Percentiles rank a stretch among this genome's conserved stretches.
Evolutionary conservation across 2,797 vertebrate species (phyloP).

Genomic region (Poecilia velifera): DNA sequence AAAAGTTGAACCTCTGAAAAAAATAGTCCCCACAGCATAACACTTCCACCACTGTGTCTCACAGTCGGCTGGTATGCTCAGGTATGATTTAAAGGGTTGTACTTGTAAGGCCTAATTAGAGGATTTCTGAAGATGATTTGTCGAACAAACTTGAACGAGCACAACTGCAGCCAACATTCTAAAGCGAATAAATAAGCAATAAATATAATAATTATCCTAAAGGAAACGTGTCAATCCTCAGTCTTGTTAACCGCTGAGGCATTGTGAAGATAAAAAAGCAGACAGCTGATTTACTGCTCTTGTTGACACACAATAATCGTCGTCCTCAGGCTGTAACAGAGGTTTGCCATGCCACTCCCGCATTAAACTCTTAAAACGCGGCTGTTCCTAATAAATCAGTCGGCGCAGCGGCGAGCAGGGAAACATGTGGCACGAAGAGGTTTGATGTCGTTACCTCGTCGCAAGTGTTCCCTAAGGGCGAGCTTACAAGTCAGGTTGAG

Average conservation of each 20-base stretch:
- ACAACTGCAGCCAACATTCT: neutral
- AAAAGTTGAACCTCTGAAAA: no score
- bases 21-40: neutral
- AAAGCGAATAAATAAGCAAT: conserved; percentile 13
- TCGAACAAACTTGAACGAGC: neutral
- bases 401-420: conserved; percentile 51
- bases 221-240: conserved; percentile 57
- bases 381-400: conserved; percentile 66
- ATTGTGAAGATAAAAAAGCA: conserved; percentile 47
- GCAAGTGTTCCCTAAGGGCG: conserved; percentile 47
- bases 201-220: conserved; percentile 59
- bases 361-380: conserved; percentile 42
- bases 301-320: conserved; percentile 36
- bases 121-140: neutral
- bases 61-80: neutral
- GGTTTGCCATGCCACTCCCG: conserved; percentile 27
- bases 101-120: neutral
- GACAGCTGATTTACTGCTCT: conserved; percentile 59
- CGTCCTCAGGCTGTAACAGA: conserved; percentile 38
- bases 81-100: neutral
- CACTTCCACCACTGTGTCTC: neutral
- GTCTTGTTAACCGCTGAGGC: conserved; percentile 56
- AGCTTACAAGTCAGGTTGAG: conserved; percentile 34
- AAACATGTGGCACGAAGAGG: conserved; percentile 52
- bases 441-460: conserved; percentile 49